Evolutionary conservation across 2,888 invertebrate species (phyloP), one percentile per base, ranked within the genome.

Genomic region (Sesia apiformis): DNA sequence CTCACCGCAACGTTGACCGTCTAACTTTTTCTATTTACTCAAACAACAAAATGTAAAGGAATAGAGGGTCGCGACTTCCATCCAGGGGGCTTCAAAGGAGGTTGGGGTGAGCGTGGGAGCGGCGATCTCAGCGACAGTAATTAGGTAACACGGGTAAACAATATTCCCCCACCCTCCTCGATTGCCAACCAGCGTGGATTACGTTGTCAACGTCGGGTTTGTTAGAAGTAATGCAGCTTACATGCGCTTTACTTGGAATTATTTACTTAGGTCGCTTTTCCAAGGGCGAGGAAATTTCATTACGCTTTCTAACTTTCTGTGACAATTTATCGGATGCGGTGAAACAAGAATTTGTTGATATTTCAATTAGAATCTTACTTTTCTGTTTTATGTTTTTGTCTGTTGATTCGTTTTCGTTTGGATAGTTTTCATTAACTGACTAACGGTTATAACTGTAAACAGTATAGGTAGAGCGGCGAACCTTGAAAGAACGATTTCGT

Each of bases 61-160:
- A 50, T 5, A 38, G 7, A 50, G 39, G 50, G 50, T 38, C 8
- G 50, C 38, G 5, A 46, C 23, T 46, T 46, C 46, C 39, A 38
- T 50, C 50, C 39, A 5, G 38, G 38, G 50, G 50, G 46, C 46
- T 46, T 46, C 46, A 8, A 8, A 46, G 23, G 23, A 23, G 46
- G 46, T 46, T 46, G 55, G 64, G 64, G 64, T 6, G 65, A 76
- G 72, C 84, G 84, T 82, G 84, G 82, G 83, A 83, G 78, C 68
- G 68, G 61, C 63, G 68, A 70, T 75, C 75, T 72, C 70, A 61
- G 63, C 64, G 65, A 61, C 72, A 61, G 75, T 77, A 82, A 85
- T 85, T 85, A 83, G 76, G 70, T 72, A 71, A 67, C 76, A 63
- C 63, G 72, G 72, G 66, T 62, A 64, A 68, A 65, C 66, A 63